Evolutionary conservation across 2,113 vertebrate species (phyloP).

Genomic region (Heptranchias perlo): DNA sequence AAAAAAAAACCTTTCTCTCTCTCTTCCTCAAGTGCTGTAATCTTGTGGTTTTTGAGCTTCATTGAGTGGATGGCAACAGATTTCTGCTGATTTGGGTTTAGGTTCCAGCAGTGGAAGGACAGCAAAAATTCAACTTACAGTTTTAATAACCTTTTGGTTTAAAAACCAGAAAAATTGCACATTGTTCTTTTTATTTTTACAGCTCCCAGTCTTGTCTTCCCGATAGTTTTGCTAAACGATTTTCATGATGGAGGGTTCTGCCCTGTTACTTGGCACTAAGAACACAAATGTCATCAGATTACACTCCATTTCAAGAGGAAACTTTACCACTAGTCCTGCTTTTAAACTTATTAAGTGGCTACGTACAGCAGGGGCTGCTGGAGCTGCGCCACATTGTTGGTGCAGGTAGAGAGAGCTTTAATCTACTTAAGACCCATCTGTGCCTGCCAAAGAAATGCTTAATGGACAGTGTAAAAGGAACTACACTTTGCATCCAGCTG

Average conservation of each 20-base stretch:
- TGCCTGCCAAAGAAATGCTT: background rate
- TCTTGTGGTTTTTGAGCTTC: background rate
- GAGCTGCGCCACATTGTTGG: background rate
- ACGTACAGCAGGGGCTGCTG: background rate
- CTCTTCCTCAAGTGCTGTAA: background rate
- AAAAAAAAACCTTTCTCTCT: background rate
- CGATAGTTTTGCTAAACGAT: background rate
- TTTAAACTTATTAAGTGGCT: background rate
- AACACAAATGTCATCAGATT: slow-evolving; percentile 2
- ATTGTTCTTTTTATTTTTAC: slow-evolving; percentile 30
- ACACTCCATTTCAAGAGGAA: slow-evolving; percentile 4
- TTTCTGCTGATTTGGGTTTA: background rate
- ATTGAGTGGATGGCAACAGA: background rate
- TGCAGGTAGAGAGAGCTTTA: background rate
- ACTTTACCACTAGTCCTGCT: background rate
- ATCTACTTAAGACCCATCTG: background rate
- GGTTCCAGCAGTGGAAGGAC: background rate
- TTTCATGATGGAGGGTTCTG: background rate
- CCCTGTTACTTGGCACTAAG: background rate
- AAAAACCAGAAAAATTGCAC: background rate
- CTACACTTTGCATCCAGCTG: background rate
- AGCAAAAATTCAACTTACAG: background rate
- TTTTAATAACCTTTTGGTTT: slow-evolving; percentile 28
- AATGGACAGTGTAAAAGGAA: background rate
- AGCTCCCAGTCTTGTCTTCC: background rate